phyloP scores from a whole-genome alignment of 2,888 invertebrate species.

The Lasioglossum morio region DNA sequence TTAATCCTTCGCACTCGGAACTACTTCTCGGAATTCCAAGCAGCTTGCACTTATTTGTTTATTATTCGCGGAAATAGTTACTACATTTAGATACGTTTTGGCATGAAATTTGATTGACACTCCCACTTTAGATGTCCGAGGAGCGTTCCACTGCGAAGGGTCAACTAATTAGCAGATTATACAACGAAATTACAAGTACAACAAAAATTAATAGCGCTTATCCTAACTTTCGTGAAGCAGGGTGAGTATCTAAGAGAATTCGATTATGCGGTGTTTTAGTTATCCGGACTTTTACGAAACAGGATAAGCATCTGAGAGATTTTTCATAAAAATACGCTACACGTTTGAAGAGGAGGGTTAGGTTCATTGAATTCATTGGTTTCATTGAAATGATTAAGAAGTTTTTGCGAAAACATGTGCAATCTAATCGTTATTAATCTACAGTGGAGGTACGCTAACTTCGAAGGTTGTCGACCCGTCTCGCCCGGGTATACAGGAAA shows the following conservation, averaged over 20 bases:
- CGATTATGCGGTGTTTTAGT: no score
- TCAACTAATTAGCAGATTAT: neutral
- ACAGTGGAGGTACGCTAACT: neutral
- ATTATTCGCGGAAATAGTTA: neutral
- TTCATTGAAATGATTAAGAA: no score
- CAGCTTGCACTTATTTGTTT: neutral
- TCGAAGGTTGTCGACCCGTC: neutral
- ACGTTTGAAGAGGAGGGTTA: no score
- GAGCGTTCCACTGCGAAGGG: neutral
- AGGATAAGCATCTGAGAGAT: no score
- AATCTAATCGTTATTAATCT: no score
- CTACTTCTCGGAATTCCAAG: neutral
- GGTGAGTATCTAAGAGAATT: no score
- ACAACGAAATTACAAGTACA: no score
- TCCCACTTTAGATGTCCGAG: neutral
- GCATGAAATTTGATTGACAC: slow-evolving; percentile 1
- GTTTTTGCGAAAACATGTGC: no score
- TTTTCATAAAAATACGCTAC: neutral
- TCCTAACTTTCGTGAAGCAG: neutral
- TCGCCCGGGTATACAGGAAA: slow-evolving; percentile 18
- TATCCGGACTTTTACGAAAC: no score
- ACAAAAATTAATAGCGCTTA: no score
- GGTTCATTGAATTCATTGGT: no score
- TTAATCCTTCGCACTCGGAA: neutral
- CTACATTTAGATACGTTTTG: neutral